These are phyloP conservation scores for Centropus unirufus DNA, from an alignment of 2,113 vertebrate genomes.

Conservation along the genomic window DNA sequence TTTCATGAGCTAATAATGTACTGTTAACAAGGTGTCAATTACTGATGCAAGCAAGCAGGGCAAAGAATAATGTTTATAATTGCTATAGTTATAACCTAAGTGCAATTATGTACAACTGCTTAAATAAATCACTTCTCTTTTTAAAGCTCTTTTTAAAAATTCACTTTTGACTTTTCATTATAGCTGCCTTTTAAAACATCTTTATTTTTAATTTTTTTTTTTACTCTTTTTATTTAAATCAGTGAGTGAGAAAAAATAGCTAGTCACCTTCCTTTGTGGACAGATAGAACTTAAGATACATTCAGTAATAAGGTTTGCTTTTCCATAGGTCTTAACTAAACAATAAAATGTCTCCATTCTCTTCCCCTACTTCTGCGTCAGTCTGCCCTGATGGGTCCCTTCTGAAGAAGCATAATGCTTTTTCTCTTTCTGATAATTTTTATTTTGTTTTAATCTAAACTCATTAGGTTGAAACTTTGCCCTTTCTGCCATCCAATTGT, in stretches of 20 bases:
- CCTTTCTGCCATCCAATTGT: too few relatives aligned
- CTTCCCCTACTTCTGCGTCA: background rate
- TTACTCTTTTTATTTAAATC: background rate
- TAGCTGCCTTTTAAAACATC: background rate
- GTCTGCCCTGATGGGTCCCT: background rate
- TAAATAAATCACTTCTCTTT: constrained; percentile 9
- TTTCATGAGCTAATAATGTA: constrained; percentile 32
- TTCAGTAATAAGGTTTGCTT: background rate
- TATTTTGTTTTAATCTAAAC: too few relatives aligned
- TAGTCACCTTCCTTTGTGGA: background rate
- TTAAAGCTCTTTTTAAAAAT: background rate
- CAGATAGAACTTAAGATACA: background rate
- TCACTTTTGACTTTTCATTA: background rate
- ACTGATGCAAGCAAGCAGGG: constrained; percentile 4
- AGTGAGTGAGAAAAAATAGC: background rate
- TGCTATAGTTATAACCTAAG: constrained; percentile 23
- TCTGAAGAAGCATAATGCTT: background rate
- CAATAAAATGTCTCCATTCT: background rate
- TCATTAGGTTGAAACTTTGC: too few relatives aligned
- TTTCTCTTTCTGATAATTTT: background rate
- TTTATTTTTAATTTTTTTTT: background rate
- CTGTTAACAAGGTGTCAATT: constrained; percentile 54
- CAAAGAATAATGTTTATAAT: constrained; percentile 19
- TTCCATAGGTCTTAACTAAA: background rate
- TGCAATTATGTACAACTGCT: constrained; percentile 18